Evolutionary conservation across 2,113 vertebrate genomes (phyloP), one percentile per base, ranked within the genome.

Genomic region (Sciurus niger): DNA sequence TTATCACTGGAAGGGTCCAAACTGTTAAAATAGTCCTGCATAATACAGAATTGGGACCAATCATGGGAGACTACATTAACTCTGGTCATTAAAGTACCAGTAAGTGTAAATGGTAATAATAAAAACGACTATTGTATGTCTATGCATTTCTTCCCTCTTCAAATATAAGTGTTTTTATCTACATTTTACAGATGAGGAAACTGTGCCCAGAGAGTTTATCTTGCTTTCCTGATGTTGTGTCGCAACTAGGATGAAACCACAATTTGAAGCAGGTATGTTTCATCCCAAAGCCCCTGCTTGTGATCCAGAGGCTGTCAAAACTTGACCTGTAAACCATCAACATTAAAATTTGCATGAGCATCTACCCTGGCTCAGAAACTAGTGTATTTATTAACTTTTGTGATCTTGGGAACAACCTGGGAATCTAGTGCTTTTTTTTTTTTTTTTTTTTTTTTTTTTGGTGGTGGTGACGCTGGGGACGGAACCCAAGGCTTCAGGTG

Each of bases 131-230:
- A 20, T 58, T 58, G 55, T 2, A 24, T 58, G 20, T 58, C 55
- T 58, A 58, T 0, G 0, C 24, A 22, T 12, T 12, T 78, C 78
- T 3, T 93, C n/a, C 46, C 43, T 67, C 48, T 30, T 10, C 3
- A 4, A 53, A 51, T 14, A 18, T n/a, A 12, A 24, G 30, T 63
- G 37, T 32, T 20, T 92, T 65, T 11, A 28, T 60, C 60, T 93
- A 68, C n/a, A 48, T 89, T 90, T 93, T 32, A 40, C n/a, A 91
- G 51, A 88, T 53, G 24, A 89, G 67, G 18, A 93, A 87, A 78
- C 48, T 63, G 73, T 79, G 20, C 6, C 70, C 7, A 46, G 84
- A 77, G 60, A 72, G 6, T 83, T 65, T 70, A 32, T 55, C 1
- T 24, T 43, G 78, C 34, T 76, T 74, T 13, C 20, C n/a, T 14